Conservation (phyloP, 2,797 vertebrate genomes). For the Periophthalmus magnuspinnatus region DNA sequence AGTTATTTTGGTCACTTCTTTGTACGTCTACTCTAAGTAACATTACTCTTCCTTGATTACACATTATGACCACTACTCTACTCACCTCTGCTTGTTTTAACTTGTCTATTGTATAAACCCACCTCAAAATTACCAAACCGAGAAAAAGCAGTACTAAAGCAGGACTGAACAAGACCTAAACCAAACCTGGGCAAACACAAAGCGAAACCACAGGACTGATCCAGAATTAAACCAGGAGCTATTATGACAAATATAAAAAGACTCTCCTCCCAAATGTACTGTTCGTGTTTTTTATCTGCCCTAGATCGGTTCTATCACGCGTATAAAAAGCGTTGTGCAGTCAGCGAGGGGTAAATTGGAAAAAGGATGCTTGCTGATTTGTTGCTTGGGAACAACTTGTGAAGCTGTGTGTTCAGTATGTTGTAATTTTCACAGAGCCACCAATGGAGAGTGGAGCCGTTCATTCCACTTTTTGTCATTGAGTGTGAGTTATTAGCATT, state of each 20-base stretch:
- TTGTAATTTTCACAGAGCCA: slow-evolving; percentile 30
- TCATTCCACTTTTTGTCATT: slow-evolving; percentile 9
- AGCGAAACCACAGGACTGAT: not conserved
- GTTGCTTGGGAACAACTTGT: slow-evolving; percentile 47
- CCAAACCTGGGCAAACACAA: not conserved
- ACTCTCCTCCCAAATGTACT: not conserved
- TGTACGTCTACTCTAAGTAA: too few relatives aligned
- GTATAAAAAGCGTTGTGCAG: slow-evolving; percentile 25
- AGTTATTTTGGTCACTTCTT: too few relatives aligned
- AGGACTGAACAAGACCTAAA: too few relatives aligned
- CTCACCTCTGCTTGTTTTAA: too few relatives aligned
- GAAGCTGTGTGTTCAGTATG: slow-evolving; percentile 22
- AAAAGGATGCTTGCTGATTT: slow-evolving; percentile 36
- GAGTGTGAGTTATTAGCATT: not conserved
- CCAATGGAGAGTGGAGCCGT: not conserved
- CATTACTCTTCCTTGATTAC: too few relatives aligned
- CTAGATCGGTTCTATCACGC: not conserved
- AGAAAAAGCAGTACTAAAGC: too few relatives aligned
- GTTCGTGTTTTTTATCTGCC: slow-evolving; percentile 1
- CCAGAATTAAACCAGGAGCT: not conserved
- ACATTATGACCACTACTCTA: too few relatives aligned
- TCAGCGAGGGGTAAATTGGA: slow-evolving; percentile 44
- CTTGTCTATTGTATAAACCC: too few relatives aligned
- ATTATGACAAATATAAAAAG: not conserved
- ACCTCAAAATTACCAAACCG: too few relatives aligned